These are phyloP conservation scores for Oreotrochilus melanogaster DNA, from an alignment of 2,113 vertebrate species.

Conservation along the genomic window DNA sequence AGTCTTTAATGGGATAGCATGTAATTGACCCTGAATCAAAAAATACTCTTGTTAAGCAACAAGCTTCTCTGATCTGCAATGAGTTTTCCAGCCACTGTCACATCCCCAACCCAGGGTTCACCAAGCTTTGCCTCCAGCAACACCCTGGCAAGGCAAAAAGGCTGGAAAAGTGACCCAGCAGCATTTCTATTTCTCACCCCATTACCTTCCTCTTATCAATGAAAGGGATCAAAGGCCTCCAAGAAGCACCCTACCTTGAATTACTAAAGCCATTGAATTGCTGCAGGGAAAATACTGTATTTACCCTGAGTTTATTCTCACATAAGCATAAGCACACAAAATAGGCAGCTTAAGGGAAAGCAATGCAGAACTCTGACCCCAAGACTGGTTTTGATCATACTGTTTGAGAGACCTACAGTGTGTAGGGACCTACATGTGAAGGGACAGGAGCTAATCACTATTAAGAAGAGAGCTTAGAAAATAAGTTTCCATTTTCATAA, in stretches of 20 bases:
- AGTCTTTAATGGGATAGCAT: not conserved
- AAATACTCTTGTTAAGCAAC: not conserved
- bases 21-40: not conserved
- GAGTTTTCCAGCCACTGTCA: not conserved
- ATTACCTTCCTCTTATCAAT: conserved; percentile 4
- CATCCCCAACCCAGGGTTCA: not conserved
- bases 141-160: not conserved
- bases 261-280: not conserved
- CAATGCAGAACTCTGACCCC: not conserved
- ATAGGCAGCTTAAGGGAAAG: not conserved
- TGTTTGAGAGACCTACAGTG: not conserved
- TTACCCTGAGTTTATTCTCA: not conserved
- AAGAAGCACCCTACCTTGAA: not conserved
- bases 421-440: no score
- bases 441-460: not conserved
- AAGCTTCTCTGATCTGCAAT: not conserved
- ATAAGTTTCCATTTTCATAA: not conserved
- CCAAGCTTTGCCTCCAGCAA: not conserved
- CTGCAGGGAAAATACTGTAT: not conserved
- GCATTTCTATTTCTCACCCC: conserved; percentile 11
- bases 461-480: no score
- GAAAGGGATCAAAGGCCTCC: not conserved
- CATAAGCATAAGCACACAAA: not conserved
- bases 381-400: not conserved
- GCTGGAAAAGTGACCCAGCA: not conserved